A percentile compares a stretch with the other conserved stretches of the same genome.
Evolutionary conservation across 2,888 invertebrate genomes (phyloP).

Genomic region (Scaptomyza polygonia): DNA sequence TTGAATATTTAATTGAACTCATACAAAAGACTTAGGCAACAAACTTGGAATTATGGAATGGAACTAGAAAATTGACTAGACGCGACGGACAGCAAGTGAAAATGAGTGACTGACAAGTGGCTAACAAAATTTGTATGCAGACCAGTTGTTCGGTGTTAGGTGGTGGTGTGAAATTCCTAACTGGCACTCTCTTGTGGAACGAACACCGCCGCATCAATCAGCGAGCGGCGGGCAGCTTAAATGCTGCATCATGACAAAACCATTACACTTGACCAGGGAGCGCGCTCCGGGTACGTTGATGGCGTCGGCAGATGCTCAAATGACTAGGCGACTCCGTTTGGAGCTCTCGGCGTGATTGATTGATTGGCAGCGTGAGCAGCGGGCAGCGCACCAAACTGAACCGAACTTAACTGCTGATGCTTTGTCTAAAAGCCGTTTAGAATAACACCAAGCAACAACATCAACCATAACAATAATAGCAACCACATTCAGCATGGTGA

Average conservation of each 20-base stretch:
- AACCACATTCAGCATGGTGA: conserved; percentile 20
- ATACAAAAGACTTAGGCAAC: conserved; percentile 61
- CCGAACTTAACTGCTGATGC: conserved; percentile 42
- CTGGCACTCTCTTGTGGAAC: conserved; percentile 65
- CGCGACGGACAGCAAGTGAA: conserved; percentile 2
- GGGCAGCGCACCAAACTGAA: conserved; percentile 38
- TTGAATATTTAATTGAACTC: conserved; percentile 4
- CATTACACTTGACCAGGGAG: conserved; percentile 78
- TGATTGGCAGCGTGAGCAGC: conserved; percentile 83
- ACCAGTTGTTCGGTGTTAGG: conserved; percentile 22
- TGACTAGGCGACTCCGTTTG: conserved; percentile 69
- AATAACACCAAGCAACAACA: conserved; percentile 65
- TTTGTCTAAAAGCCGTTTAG: conserved; percentile 81
- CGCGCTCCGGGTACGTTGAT: conserved; percentile 37
- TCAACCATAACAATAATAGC: conserved; percentile 13
- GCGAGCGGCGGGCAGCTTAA: conserved; percentile 77
- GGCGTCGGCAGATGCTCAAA: conserved; percentile 78
- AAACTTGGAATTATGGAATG: conserved; percentile 45
- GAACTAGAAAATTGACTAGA: conserved; percentile 27
- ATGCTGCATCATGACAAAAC: conserved; percentile 83
- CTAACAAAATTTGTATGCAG: conserved; percentile 68
- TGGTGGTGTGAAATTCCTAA: conserved; percentile 76
- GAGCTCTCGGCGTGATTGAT: conserved; percentile 69
- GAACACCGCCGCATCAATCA: conserved; percentile 70
- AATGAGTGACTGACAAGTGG: conserved; percentile 45